Evolutionary conservation across 2,888 invertebrate genomes (phyloP).

Genomic region (Troglohyphantes excavatus): DNA sequence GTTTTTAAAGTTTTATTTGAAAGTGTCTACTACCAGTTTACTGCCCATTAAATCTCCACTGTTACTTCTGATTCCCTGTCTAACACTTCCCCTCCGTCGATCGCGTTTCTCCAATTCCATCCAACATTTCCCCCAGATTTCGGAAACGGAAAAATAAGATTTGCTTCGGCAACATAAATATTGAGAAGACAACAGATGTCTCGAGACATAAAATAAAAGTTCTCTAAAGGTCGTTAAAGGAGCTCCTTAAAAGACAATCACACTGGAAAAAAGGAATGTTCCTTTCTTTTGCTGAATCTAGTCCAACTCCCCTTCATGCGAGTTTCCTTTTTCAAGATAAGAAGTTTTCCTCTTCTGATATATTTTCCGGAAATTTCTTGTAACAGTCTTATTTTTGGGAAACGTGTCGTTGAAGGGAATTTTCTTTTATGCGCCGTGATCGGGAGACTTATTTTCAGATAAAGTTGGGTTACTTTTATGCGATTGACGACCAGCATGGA

Average conservation of each 20-base stretch:
- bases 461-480: too few relatives aligned
- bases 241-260: slow-evolving; percentile 38
- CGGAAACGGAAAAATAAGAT: background rate
- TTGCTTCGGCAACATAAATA: slow-evolving; percentile 16
- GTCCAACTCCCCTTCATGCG: background rate
- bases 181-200: background rate
- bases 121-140: background rate
- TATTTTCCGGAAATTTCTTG: background rate
- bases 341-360: too few relatives aligned
- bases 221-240: slow-evolving; percentile 37
- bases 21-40: background rate
- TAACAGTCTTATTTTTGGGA: slow-evolving; percentile 7
- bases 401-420: background rate
- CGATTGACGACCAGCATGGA: too few relatives aligned
- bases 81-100: background rate
- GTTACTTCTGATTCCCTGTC: background rate
- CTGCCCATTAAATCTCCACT: background rate
- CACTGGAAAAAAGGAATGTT: slow-evolving; percentile 13
- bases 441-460: too few relatives aligned
- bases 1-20: too few relatives aligned
- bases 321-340: slow-evolving; percentile 1
- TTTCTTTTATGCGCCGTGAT: too few relatives aligned
- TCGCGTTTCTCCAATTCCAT: background rate
- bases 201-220: slow-evolving; percentile 8
- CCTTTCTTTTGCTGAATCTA: slow-evolving; percentile 24